phyloP scores from a whole-genome alignment of 2,113 vertebrate species.

The Notarius quadriscutis region DNA sequence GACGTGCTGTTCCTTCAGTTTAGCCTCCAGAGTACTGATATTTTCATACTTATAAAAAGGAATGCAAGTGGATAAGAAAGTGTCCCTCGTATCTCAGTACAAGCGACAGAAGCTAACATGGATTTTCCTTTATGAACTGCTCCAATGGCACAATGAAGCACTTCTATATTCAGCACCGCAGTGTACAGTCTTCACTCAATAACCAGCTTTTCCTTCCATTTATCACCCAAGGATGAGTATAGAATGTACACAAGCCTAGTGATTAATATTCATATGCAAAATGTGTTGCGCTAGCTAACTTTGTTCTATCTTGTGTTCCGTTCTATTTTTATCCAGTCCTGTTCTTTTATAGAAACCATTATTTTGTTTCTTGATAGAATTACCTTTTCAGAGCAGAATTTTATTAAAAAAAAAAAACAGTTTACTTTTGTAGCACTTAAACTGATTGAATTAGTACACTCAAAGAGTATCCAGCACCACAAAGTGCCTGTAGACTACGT shows the following conservation, averaged over 20 bases:
- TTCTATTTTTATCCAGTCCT: conserved; percentile 46
- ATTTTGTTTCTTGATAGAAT: conserved; percentile 59
- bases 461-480: conserved; percentile 70
- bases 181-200: conserved; percentile 12
- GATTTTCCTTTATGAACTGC: conserved; percentile 37
- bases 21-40: conserved; percentile 27
- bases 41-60: conserved; percentile 33
- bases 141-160: conserved; percentile 29
- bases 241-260: conserved; percentile 57
- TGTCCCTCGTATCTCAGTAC: neutral
- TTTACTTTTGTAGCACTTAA: conserved; percentile 76
- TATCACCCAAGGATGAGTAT: conserved; percentile 29
- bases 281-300: conserved; percentile 51
- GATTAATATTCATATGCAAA: conserved; percentile 64
- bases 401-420: conserved; percentile 54
- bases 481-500: conserved; percentile 77
- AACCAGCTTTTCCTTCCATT: conserved; percentile 6
- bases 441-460: conserved; percentile 68
- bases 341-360: conserved; percentile 50
- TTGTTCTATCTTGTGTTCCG: conserved; percentile 33
- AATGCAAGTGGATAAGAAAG: conserved; percentile 10
- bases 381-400: conserved; percentile 66
- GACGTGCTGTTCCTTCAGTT: neutral
- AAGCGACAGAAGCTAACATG: conserved; percentile 3
- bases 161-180: conserved; percentile 20